Percentiles rank a stretch among this genome's conserved stretches.
Conservation (phyloP, 1,140 invertebrate species). For the Drosophila lacteicornis region DNA sequence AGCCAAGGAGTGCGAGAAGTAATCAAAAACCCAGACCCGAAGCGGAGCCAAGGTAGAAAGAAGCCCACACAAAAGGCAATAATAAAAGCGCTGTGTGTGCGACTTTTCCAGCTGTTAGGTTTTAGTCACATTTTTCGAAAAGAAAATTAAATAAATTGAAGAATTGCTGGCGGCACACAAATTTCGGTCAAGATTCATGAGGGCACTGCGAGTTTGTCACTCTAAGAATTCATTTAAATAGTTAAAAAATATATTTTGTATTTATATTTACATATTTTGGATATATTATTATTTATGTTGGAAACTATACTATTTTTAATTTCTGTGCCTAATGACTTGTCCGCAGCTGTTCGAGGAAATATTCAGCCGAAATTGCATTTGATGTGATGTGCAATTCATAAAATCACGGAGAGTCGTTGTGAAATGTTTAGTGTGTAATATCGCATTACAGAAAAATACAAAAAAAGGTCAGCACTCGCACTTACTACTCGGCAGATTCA, state of each 20-base stretch:
- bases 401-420: conserved; percentile 6
- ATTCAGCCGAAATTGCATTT: conserved; percentile 5
- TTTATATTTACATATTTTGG: too few relatives aligned
- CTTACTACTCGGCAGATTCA: conserved; percentile 4
- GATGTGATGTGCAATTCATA: conserved; percentile 11
- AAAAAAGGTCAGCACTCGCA: not conserved
- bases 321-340: not conserved
- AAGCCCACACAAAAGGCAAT: conserved; percentile 15
- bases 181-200: too few relatives aligned
- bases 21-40: conserved; percentile 7
- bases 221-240: too few relatives aligned
- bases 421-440: conserved; percentile 3
- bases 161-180: not conserved
- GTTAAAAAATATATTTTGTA: too few relatives aligned
- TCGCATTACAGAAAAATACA: conserved; percentile 4
- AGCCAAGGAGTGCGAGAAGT: conserved; percentile 11
- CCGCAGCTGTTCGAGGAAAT: not conserved
- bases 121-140: conserved; percentile 6
- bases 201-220: too few relatives aligned
- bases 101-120: conserved; percentile 7
- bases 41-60: conserved; percentile 1
- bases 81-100: conserved; percentile 9
- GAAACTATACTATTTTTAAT: not conserved
- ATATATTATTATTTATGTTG: too few relatives aligned
- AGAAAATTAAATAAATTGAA: conserved; percentile 9